Conservation (phyloP, 2,797 vertebrate genomes). For the Lagothrix lagotricha region DNA sequence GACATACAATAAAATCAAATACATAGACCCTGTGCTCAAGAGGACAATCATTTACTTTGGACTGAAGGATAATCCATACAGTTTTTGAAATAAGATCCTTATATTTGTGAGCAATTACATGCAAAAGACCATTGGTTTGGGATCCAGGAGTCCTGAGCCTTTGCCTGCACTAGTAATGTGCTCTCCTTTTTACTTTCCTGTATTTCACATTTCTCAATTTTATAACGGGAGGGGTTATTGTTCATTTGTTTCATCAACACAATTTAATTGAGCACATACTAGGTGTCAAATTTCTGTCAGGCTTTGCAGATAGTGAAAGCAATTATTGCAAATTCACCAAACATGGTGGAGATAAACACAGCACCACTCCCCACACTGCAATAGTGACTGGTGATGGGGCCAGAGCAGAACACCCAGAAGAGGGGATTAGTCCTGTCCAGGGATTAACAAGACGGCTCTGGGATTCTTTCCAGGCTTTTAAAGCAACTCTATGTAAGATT, state of each 20-base stretch:
- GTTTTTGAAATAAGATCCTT: not conserved
- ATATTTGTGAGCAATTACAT: not conserved
- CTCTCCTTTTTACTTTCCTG: not conserved
- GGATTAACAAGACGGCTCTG: not conserved
- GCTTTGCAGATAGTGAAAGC: not conserved
- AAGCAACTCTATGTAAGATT: not conserved
- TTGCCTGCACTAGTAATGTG: rapidly evolving
- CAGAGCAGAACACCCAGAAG: rapidly evolving
- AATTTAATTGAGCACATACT: not conserved
- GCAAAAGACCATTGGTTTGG: not conserved
- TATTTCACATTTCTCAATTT: not conserved
- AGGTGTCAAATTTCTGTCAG: not conserved
- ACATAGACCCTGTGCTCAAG: not conserved
- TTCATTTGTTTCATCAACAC: not conserved
- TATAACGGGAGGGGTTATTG: not conserved
- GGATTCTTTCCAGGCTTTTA: not conserved
- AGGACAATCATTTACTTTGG: not conserved
- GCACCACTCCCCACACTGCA: rapidly evolving
- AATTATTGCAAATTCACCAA: not conserved
- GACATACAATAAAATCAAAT: not conserved
- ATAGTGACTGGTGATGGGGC: rapidly evolving
- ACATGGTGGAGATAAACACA: not conserved
- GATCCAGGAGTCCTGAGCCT: not conserved
- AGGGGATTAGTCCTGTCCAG: rapidly evolving
- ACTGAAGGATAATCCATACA: not conserved